These are phyloP conservation scores for Diglossa cyanea DNA, from an alignment of 2,797 vertebrate genomes.

Conservation along the genomic window DNA sequence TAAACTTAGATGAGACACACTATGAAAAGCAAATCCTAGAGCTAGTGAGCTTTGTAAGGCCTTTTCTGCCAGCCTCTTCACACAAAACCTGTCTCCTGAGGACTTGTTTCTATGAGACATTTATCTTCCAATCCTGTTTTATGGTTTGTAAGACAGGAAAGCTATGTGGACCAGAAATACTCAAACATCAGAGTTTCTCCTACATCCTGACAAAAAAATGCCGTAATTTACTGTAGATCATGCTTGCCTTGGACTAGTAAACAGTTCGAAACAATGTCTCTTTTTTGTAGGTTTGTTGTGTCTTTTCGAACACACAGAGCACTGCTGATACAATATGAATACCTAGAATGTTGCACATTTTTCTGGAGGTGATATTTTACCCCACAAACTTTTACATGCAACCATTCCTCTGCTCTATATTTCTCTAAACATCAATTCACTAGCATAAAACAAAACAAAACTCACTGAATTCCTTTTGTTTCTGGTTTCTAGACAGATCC, in stretches of 20 bases:
- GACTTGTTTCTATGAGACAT: not conserved
- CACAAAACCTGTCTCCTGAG: not conserved
- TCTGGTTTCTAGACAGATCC: not conserved
- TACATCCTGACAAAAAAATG: not conserved
- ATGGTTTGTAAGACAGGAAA: not conserved
- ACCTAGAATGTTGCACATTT: not conserved
- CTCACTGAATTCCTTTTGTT: not conserved
- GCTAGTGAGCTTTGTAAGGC: not conserved
- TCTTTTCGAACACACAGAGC: not conserved
- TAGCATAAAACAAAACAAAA: not conserved
- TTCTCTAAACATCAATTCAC: not conserved
- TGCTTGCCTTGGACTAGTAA: not conserved
- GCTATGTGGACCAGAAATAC: not conserved
- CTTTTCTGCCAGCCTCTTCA: not conserved
- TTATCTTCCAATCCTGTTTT: not conserved
- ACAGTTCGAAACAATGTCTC: not conserved
- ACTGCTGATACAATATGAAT: not conserved
- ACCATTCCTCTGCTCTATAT: not conserved
- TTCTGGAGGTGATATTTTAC: not conserved
- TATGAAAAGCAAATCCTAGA: not conserved
- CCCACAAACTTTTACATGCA: not conserved
- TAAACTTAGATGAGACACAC: not conserved
- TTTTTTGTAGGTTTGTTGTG: not conserved
- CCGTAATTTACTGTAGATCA: rapidly evolving
- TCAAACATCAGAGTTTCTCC: not conserved